Evolutionary conservation across 1,140 invertebrate species (phyloP).

Genomic region (Drosophila varians): DNA sequence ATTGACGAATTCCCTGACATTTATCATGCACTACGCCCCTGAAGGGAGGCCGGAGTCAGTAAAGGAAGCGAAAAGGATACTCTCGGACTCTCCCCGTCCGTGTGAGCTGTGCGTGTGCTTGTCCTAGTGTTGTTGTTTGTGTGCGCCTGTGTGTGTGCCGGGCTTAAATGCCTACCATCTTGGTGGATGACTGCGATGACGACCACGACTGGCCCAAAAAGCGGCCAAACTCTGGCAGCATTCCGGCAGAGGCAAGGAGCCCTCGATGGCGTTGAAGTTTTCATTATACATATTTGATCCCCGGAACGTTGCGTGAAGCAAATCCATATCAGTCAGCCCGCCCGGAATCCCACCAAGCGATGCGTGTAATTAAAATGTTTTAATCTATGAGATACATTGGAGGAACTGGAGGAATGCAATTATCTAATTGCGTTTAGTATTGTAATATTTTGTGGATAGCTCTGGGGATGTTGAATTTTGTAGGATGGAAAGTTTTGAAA

Average conservation of each 20-base stretch:
- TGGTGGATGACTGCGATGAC: slow-evolving; percentile 50
- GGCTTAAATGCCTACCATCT: slow-evolving; percentile 55
- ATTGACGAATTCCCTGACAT: slow-evolving; percentile 72
- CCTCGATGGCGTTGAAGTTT: slow-evolving; percentile 56
- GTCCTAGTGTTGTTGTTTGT: no score
- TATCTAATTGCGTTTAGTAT: slow-evolving; percentile 30
- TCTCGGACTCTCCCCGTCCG: slow-evolving; percentile 25
- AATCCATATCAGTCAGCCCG: slow-evolving; percentile 37
- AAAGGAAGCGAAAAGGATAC: slow-evolving; percentile 58
- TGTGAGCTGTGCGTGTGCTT: slow-evolving; percentile 11
- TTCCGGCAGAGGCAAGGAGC: slow-evolving; percentile 51
- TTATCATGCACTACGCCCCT: slow-evolving; percentile 68
- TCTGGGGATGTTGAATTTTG: background rate
- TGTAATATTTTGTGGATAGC: slow-evolving; percentile 6
- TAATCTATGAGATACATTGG: slow-evolving; percentile 43
- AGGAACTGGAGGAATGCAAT: slow-evolving; percentile 19
- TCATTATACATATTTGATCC: slow-evolving; percentile 59
- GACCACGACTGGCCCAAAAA: slow-evolving; percentile 28
- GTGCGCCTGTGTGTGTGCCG: slow-evolving; percentile 20
- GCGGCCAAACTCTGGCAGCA: slow-evolving; percentile 42
- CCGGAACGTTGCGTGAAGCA: slow-evolving; percentile 52
- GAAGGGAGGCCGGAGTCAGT: slow-evolving; percentile 40
- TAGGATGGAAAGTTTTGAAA: background rate
- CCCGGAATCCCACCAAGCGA: slow-evolving; percentile 17
- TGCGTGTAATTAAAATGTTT: slow-evolving; percentile 60